phyloP scores from a whole-genome alignment of 2,888 invertebrate genomes.

The Caenorhabditis sp. region DNA sequence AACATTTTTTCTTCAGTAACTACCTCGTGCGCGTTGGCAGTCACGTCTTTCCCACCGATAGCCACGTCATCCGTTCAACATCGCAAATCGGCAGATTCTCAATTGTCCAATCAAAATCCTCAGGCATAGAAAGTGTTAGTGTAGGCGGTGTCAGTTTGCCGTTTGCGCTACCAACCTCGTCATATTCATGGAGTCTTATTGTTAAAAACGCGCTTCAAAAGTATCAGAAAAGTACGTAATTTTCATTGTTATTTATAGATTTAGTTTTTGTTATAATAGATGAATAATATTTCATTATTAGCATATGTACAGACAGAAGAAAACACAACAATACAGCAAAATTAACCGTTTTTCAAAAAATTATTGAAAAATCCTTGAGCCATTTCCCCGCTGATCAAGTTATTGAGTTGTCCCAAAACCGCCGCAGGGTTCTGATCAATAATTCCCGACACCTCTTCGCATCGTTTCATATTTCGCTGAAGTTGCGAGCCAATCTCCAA shows the following conservation, averaged over 20 bases:
- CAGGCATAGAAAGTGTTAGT: slow-evolving; percentile 5
- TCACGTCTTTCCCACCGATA: slow-evolving; percentile 18
- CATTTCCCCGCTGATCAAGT: slow-evolving; percentile 67
- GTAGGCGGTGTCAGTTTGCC: slow-evolving; percentile 37
- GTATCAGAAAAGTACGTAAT: slow-evolving; percentile 4
- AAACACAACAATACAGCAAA: slow-evolving; percentile 6
- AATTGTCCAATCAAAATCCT: slow-evolving; percentile 19
- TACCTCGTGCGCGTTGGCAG: slow-evolving; percentile 19
- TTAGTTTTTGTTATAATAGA: slow-evolving; percentile 12
- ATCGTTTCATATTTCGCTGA: slow-evolving; percentile 64
- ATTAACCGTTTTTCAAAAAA: slow-evolving; percentile 49
- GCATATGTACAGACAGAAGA: slow-evolving; percentile 11
- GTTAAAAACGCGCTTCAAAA: slow-evolving; percentile 28
- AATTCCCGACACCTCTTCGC: slow-evolving; percentile 68
- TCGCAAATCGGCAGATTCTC: slow-evolving; percentile 33
- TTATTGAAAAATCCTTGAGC: slow-evolving; percentile 70
- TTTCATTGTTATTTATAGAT: not conserved
- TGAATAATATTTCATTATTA: slow-evolving; percentile 11
- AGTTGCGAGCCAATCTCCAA: slow-evolving; percentile 49
- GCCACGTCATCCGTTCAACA: slow-evolving; percentile 33
- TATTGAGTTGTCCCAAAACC: slow-evolving; percentile 62
- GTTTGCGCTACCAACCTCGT: slow-evolving; percentile 13
- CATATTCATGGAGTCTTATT: slow-evolving; percentile 38
- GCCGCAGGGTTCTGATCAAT: slow-evolving; percentile 68
- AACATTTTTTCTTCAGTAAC: slow-evolving; percentile 1